Evolutionary conservation across 2,888 invertebrate genomes (phyloP), one percentile per base, ranked within the genome.

Genomic region (Chrysodeixis includens): DNA sequence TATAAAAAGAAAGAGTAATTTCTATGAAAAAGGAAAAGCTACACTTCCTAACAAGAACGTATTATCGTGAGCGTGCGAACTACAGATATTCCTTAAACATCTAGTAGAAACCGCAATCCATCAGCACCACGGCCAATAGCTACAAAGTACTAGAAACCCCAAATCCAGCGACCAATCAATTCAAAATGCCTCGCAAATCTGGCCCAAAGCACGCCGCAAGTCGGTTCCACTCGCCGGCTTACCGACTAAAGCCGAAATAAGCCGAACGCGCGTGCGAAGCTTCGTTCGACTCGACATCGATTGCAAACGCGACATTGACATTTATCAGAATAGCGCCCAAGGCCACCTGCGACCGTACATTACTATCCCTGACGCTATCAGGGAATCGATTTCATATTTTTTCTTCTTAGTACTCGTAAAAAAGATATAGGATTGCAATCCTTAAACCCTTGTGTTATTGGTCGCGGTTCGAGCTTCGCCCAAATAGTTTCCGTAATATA

Each of bases 281-380:
- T 78, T 56, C 72, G 59, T 59, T 63, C 60, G 76, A 70, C 55
- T 74, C 63, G 69, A 75, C 57, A 72, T 78, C 46, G 58, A 73
- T 63, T 71, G 76, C 74, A 76, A 76, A 78, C 74, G 69, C 55
- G 65, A 63, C 78, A 74, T 75, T 76, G 76, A 80, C 80, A 78
- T 82, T 83, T 82, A 83, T 80, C 78, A 76, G 74, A 77, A 78
- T 67, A 56, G 71, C 51, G 49, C 67, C 70, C 78, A 82, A 82
- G 84, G 84, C 65, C 79, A 76, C 71, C 71, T 70, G 80, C 57
- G 67, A 63, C 72, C 71, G 56, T 72, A 74, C 69, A 73, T 75
- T 65, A 74, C 74, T 69, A 56, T 57, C 35, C 53, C 66, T 56
- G 26, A 54, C 54, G 66, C 66, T 71, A 64, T 70, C 66, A 68